Evolutionary conservation across 2,797 vertebrate species (phyloP).

Genomic region (Gallirallus australis): DNA sequence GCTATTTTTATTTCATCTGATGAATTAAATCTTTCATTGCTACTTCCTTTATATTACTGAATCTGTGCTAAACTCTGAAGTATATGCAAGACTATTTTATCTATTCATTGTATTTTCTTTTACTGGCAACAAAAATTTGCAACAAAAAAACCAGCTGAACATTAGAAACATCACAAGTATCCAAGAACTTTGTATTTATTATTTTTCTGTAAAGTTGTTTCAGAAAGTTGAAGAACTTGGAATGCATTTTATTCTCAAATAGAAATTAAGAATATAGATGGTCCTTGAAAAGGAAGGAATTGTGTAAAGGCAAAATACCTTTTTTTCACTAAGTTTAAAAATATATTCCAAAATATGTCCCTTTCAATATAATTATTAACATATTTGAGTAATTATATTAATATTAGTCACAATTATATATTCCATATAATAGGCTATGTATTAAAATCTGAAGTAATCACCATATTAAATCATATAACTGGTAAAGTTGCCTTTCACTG

Average conservation of each 20-base stretch:
- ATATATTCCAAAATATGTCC: background rate
- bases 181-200: background rate
- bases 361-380: background rate
- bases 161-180: background rate
- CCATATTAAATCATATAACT: background rate
- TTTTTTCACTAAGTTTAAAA: background rate
- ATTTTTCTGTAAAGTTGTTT: background rate
- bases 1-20: conserved; percentile 65
- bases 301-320: background rate
- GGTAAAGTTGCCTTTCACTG: background rate
- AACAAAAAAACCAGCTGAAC: background rate
- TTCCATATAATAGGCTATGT: background rate
- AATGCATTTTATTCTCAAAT: background rate
- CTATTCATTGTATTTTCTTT: conserved; percentile 55
- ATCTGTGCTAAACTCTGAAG: conserved; percentile 42
- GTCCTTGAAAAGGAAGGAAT: background rate
- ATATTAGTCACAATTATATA: background rate
- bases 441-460: background rate
- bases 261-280: background rate
- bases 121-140: conserved; percentile 2
- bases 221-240: background rate
- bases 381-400: background rate
- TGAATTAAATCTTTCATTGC: conserved; percentile 33
- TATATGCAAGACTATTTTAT: conserved; percentile 21
- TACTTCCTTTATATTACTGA: conserved; percentile 45